A percentile compares a stretch with the other conserved stretches of the same genome.
Evolutionary conservation across 2,888 invertebrate genomes (phyloP).

Genomic region (Cerceris rybyensis): DNA sequence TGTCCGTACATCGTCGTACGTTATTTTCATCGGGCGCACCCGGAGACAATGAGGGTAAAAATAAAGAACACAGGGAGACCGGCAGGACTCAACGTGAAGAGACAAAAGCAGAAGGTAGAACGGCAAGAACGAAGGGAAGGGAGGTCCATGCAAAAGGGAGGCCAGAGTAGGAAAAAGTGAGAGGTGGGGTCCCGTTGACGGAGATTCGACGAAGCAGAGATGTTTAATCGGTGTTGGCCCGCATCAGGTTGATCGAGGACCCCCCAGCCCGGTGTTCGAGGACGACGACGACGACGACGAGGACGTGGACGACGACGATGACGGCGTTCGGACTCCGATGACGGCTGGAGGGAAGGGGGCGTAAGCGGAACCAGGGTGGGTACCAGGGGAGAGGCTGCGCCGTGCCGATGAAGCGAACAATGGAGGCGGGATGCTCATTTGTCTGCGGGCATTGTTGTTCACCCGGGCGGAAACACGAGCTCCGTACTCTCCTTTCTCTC

Average conservation of each 20-base stretch:
- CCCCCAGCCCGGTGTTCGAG: constrained; percentile 75
- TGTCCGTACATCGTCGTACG: constrained; percentile 33
- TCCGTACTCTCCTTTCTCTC: constrained; percentile 69
- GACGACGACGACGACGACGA: constrained; percentile 54
- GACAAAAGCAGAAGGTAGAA: constrained; percentile 38
- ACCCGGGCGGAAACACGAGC: constrained; percentile 80
- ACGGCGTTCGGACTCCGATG: constrained; percentile 46
- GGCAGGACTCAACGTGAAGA: constrained; percentile 31
- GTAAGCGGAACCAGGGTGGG: constrained; percentile 64
- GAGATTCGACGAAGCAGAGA: constrained; percentile 77
- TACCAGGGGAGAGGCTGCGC: constrained; percentile 69
- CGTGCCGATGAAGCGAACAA: constrained; percentile 79
- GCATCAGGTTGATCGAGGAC: constrained; percentile 81
- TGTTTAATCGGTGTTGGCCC: constrained; percentile 80
- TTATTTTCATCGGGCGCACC: constrained; percentile 44
- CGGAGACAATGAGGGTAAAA: constrained; percentile 51
- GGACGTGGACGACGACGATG: constrained; percentile 35
- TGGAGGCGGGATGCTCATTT: constrained; percentile 82
- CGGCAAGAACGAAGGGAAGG: constrained; percentile 1
- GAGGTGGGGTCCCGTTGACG: constrained; percentile 65
- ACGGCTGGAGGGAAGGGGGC: constrained; percentile 48
- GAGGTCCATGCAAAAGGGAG: constrained; percentile 7
- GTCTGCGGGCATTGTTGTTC: constrained; percentile 81
- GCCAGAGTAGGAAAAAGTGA: not conserved
- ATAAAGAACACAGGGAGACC: constrained; percentile 36